Percentiles rank a stretch among this genome's conserved stretches.
These are phyloP conservation scores for Manis javanica DNA, from an alignment of 2,797 vertebrate genomes.

Conservation along the genomic window DNA sequence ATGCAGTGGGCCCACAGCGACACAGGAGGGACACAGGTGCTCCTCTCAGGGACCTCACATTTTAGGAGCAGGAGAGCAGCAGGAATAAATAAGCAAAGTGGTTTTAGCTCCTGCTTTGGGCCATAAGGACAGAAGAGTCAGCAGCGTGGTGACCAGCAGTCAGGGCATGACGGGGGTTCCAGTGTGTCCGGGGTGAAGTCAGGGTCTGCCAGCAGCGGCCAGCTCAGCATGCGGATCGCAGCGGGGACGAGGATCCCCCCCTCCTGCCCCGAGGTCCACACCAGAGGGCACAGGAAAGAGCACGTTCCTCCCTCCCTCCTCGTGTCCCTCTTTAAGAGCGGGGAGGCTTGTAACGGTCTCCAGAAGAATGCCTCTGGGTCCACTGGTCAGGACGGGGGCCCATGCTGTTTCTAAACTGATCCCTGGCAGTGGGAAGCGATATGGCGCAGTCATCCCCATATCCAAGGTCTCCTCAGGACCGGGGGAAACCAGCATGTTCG, in stretches of 20 bases:
- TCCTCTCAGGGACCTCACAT: not conserved
- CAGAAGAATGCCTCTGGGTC: fast-evolving
- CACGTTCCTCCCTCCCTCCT: fast-evolving
- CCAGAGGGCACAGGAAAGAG: not conserved
- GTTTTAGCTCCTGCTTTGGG: too few relatives aligned
- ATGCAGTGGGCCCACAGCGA: fast-evolving
- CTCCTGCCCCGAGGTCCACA: not conserved
- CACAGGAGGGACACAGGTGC: not conserved
- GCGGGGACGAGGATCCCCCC: not conserved
- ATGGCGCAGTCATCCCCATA: not conserved
- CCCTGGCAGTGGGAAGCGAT: not conserved
- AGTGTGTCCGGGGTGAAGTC: too few relatives aligned
- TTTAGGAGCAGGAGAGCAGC: not conserved
- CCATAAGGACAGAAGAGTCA: too few relatives aligned
- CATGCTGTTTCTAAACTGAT: not conserved
- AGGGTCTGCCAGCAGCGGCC: not conserved
- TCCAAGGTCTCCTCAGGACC: not conserved
- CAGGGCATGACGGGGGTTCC: too few relatives aligned
- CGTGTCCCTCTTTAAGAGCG: not conserved
- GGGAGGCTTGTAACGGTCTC: not conserved
- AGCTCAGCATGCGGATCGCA: not conserved
- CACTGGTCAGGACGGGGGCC: fast-evolving
- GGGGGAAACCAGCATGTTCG: not conserved
- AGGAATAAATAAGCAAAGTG: not conserved
- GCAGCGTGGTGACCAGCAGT: too few relatives aligned